Evolutionary conservation across 2,797 vertebrate genomes (phyloP), one percentile per base, ranked within the genome.

Genomic region (Acropternis orthonyx): DNA sequence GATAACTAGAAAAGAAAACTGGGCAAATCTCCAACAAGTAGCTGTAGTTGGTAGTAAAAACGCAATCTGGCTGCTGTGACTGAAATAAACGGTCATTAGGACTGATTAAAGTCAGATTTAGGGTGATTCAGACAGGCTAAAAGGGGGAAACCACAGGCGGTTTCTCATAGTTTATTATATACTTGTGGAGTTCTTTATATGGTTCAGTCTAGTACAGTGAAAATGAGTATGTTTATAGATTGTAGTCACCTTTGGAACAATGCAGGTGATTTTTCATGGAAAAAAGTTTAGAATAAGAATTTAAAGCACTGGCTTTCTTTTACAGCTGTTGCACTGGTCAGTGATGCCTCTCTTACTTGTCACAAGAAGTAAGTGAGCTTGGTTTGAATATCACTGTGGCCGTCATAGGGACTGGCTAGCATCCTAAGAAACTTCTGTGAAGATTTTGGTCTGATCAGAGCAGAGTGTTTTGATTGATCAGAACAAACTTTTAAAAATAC

Each of bases 101-200:
- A 75, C 92, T 97, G 97, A 97, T 98, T 98, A 97, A 97, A 97
- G 85, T 98, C 97, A 97, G 96, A 96, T 97, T 97, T 93, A 96
- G 95, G 94, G 89, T 89, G 95, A 97, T 91, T 97, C 90, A 95
- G 93, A 94, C 94, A 94, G 94, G 87, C 91, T 97, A 89, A 93
- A 96, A 96, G 56, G 92, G 93, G 72, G 83, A 97, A 96, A 96
- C 96, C 96, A 68, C 96, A 96, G 95, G 93, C 56, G 27, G 72
- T 95, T 97, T 95, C 91, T 76, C 88, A 65, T 88, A 95, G 93
- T 97, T 96, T 96, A 95, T 96, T 92, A 92, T 93, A 88, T 81
- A 74, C 74, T 92, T 85, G 83, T 77, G 74, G 89, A 94, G 81
- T 88, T 95, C 87, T 97, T 96, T 95, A 89, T 94, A 65, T 59